Percentiles rank a stretch among this genome's conserved stretches.
Conservation (phyloP, 2,888 invertebrate genomes). For the Griposia aprilina region DNA sequence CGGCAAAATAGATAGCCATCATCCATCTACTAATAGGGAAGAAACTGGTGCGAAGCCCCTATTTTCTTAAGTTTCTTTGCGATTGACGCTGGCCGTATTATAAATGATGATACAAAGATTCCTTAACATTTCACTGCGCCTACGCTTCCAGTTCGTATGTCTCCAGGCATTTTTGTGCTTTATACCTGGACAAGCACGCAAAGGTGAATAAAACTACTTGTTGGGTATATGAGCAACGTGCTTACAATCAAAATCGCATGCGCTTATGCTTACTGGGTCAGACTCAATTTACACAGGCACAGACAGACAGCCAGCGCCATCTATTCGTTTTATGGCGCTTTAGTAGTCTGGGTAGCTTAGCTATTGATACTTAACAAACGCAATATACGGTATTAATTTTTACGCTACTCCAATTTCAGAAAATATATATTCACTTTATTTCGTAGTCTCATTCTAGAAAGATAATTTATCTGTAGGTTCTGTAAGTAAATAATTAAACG, state of each 20-base stretch:
- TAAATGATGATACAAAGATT: background rate
- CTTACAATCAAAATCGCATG: constrained; percentile 30
- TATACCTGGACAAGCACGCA: background rate
- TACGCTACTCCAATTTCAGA: background rate
- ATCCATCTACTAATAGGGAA: background rate
- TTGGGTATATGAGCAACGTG: constrained; percentile 26
- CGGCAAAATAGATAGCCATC: background rate
- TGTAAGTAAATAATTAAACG: background rate
- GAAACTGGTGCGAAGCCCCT: background rate
- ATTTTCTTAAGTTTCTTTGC: background rate
- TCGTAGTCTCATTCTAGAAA: background rate
- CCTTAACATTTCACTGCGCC: background rate
- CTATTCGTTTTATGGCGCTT: constrained; percentile 19
- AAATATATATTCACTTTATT: background rate
- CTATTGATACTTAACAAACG: background rate
- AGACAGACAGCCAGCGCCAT: constrained; percentile 42
- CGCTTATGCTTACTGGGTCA: constrained; percentile 17
- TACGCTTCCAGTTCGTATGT: background rate
- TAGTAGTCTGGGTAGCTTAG: background rate
- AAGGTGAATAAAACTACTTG: constrained; percentile 31
- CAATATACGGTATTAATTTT: background rate
- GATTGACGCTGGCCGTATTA: background rate
- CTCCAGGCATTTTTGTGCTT: background rate
- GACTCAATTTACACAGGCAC: background rate
- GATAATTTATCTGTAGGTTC: background rate